Evolutionary conservation across 2,888 invertebrate species (phyloP), one percentile per base, ranked within the genome.

Genomic region (Volucella inflata): DNA sequence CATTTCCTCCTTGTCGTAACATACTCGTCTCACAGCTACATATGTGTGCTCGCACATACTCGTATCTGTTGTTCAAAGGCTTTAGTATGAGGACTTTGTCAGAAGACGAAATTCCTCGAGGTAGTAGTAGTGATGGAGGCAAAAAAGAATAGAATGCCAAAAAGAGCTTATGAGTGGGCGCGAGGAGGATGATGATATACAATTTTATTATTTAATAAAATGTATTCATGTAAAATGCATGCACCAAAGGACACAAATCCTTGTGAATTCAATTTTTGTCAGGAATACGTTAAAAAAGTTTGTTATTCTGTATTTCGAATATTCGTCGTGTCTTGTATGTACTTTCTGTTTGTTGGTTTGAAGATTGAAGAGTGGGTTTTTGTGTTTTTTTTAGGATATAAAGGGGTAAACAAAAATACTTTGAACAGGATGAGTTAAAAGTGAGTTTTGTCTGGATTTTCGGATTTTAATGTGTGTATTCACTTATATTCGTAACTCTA

Each of bases 171-270:
- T 30, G 30, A 30, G 30, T 30, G 30, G 30, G 30, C 30, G 30
- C 6, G 30, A 30, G 30, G 30, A 30, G 30, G 30, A 30, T 4
- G 0, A 30, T 6, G 30, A 6, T 30, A 30, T 30, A 30, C 30
- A 55, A 30, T 68, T 64, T 75, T 48, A 40, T 75, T 67, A 44
- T 55, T 42, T 68, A 67, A 62, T 68, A 74, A 71, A 65, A 60
- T 17, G 40, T 68, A 17, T 44, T 55, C 62, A 80, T 80, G 40
- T 67, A 55, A 62, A 68, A 80, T 68, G 60, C 55, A 76, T 81
- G 62, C 67, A 48, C 14, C 53, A 55, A 48, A 64, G 44, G 38
- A 64, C 12, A 71, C 55, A 57, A 30, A 50, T 81, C 16, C 17
- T 62, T 62, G 38, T 36, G 40, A 10, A 59, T 72, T 74, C 55